Evolutionary conservation across 2,113 vertebrate species (phyloP).

Genomic region (Cheilinus undulatus): DNA sequence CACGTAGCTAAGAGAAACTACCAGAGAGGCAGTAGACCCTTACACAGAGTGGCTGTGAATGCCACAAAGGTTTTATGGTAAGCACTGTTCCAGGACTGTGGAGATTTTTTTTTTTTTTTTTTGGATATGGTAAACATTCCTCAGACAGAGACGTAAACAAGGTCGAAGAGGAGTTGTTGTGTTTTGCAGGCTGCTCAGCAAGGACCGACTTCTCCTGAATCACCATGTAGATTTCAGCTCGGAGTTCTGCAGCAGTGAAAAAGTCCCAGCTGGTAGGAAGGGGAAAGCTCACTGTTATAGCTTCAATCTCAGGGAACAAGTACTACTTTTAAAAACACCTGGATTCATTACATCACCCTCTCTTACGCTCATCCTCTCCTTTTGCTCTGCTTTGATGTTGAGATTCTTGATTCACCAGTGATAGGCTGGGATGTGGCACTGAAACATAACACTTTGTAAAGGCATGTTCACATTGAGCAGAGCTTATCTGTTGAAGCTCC

Average conservation of each 20-base stretch:
- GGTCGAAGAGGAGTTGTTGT: background rate
- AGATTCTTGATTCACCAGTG: background rate
- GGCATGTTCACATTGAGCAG: background rate
- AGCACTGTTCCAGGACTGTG: constrained; percentile 21
- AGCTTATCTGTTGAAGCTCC: background rate
- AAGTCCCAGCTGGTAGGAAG: background rate
- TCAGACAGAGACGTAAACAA: constrained; percentile 32
- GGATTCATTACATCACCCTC: background rate
- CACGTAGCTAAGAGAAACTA: constrained; percentile 58
- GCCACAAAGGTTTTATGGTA: constrained; percentile 31
- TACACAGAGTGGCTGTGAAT: constrained; percentile 44
- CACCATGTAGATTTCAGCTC: background rate
- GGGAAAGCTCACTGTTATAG: background rate
- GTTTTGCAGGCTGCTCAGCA: constrained; percentile 6
- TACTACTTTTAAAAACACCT: background rate
- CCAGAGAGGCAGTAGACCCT: constrained; percentile 55
- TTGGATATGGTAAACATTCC: constrained; percentile 33
- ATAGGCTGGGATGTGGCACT: background rate
- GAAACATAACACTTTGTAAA: background rate
- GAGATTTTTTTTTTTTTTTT: constrained; percentile 22
- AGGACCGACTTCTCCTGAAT: constrained; percentile 9
- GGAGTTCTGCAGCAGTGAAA: background rate
- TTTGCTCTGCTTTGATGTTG: background rate
- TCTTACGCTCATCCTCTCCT: background rate
- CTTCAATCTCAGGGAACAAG: background rate